A percentile compares a stretch with the other conserved stretches of the same genome.
Conservation (phyloP, 2,888 invertebrate species). For the Phengaris arion region DNA sequence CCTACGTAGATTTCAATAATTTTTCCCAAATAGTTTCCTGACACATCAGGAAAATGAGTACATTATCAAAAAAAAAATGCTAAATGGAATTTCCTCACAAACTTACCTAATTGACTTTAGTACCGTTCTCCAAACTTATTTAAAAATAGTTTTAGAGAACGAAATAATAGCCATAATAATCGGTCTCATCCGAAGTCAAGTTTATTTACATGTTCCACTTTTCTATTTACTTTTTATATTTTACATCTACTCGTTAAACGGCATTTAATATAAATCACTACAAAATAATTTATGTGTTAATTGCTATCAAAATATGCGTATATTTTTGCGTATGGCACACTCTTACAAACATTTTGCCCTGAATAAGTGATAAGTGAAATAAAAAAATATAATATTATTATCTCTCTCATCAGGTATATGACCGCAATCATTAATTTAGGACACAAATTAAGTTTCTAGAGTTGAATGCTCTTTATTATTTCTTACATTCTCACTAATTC, state of each 20-base stretch:
- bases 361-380: slow-evolving; percentile 14
- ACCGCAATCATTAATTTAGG: slow-evolving; percentile 14
- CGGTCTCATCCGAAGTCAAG: slow-evolving; percentile 18
- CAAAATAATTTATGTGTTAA: slow-evolving; percentile 24
- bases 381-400: slow-evolving; percentile 13
- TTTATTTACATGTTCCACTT: slow-evolving; percentile 15
- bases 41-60: background rate
- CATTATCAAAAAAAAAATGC: background rate
- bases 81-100: background rate
- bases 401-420: slow-evolving; percentile 18
- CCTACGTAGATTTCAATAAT: too few relatives aligned
- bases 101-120: background rate
- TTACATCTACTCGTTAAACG: slow-evolving; percentile 15
- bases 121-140: slow-evolving; percentile 10
- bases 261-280: slow-evolving; percentile 16
- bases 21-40: too few relatives aligned
- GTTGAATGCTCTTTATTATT: background rate
- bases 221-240: slow-evolving; percentile 24
- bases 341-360: slow-evolving; percentile 10
- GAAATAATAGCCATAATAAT: slow-evolving; percentile 6
- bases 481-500: too few relatives aligned
- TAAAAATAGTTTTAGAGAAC: background rate
- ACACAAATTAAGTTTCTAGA: slow-evolving; percentile 3
- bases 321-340: background rate
- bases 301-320: slow-evolving; percentile 17